Percentiles rank a stretch among this genome's conserved stretches.
phyloP scores from a whole-genome alignment of 1,140 invertebrate genomes.

The Penaeus indicus region DNA sequence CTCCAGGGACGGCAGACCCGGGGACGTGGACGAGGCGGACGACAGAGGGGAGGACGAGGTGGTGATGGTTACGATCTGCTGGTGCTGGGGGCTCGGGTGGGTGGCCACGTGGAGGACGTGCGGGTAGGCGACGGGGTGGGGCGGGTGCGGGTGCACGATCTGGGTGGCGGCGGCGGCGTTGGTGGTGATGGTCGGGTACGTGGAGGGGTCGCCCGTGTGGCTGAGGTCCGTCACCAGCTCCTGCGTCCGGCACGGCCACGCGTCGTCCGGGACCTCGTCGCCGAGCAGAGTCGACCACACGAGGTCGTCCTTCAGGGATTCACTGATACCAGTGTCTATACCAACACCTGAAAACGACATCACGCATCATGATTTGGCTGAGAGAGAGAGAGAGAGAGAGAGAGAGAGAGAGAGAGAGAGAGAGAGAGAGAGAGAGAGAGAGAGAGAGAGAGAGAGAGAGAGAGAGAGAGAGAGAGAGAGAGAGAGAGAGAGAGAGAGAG shows the following conservation, averaged over 20 bases:
- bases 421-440: no score
- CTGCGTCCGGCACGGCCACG: slow-evolving; percentile 60
- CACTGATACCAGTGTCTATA: slow-evolving; percentile 32
- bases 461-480: no score
- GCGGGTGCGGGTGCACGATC: slow-evolving; percentile 24
- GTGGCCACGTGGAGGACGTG: slow-evolving; percentile 4
- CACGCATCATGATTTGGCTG: no score
- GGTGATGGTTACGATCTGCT: slow-evolving; percentile 45
- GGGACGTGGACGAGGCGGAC: slow-evolving; percentile 1
- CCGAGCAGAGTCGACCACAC: slow-evolving; percentile 62
- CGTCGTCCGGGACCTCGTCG: slow-evolving; percentile 56
- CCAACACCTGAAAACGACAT: slow-evolving; percentile 32
- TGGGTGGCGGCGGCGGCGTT: slow-evolving; percentile 23
- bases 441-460: no score
- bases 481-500: no score
- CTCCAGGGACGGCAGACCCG: slow-evolving; percentile 60
- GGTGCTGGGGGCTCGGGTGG: not conserved
- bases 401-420: no score
- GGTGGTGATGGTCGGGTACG: slow-evolving; percentile 57
- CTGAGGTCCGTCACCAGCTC: slow-evolving; percentile 65
- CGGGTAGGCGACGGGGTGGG: slow-evolving; percentile 22
- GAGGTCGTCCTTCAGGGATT: slow-evolving; percentile 56
- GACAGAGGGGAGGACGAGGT: slow-evolving; percentile 15
- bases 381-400: no score
- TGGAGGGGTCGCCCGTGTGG: slow-evolving; percentile 66